Conservation (phyloP, 2,888 invertebrate genomes). For the Dryadula phaetusa region DNA sequence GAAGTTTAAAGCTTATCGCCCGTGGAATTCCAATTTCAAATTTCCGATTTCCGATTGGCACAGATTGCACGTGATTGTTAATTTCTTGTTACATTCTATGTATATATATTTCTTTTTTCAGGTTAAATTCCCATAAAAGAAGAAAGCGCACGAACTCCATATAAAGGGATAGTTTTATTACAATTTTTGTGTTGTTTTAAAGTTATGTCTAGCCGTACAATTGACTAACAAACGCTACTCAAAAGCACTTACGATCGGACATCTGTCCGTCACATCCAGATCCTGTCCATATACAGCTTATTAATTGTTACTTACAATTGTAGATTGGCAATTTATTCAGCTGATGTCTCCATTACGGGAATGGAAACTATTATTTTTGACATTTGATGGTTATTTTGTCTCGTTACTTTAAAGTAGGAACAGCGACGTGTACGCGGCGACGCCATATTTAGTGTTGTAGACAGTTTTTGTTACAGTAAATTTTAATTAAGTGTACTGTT, state of each 20-base stretch:
- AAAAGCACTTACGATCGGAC: slow-evolving; percentile 45
- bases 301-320: slow-evolving; percentile 74
- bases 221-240: slow-evolving; percentile 27
- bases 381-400: slow-evolving; percentile 42
- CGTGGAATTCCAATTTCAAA: slow-evolving; percentile 38
- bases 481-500: slow-evolving; percentile 33
- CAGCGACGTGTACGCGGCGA: slow-evolving; percentile 31
- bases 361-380: slow-evolving; percentile 67
- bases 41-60: slow-evolving; percentile 33
- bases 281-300: slow-evolving; percentile 65
- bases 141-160: not conserved
- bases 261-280: slow-evolving; percentile 61
- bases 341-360: slow-evolving; percentile 56
- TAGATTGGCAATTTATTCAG: slow-evolving; percentile 73
- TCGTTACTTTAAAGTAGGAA: slow-evolving; percentile 37
- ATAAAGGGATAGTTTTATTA: not conserved
- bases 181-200: slow-evolving; percentile 18
- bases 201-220: slow-evolving; percentile 33
- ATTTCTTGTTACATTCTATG: slow-evolving; percentile 29
- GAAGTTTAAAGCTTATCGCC: slow-evolving; percentile 30
- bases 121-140: slow-evolving; percentile 35
- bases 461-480: slow-evolving; percentile 29
- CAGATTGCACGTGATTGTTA: slow-evolving; percentile 27
- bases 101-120: slow-evolving; percentile 49
- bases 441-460: slow-evolving; percentile 29